Conservation (phyloP, 2,797 vertebrate species). For the Sebastiscus albofasciatus region DNA sequence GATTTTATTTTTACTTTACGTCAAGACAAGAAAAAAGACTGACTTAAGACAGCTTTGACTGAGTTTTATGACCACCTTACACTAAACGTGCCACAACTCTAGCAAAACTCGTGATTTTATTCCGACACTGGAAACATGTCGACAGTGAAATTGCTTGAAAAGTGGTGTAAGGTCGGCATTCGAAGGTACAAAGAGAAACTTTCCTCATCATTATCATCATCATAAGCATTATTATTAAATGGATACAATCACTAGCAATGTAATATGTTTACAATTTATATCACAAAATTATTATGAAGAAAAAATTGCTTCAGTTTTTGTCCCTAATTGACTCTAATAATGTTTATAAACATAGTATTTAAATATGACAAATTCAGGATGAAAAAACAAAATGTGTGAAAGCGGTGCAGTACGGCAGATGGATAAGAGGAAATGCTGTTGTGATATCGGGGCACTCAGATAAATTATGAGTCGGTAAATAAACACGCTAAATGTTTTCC, state of each 20-base stretch:
- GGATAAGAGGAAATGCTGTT: background rate
- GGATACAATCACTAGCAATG: background rate
- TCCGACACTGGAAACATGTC: too few species aligned
- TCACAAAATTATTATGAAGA: background rate
- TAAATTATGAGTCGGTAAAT: slow-evolving; percentile 21
- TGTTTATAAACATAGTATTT: background rate
- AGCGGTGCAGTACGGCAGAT: slow-evolving; percentile 5
- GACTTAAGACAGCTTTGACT: too few species aligned
- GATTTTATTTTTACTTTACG: too few species aligned
- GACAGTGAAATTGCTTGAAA: too few species aligned
- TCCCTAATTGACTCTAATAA: background rate
- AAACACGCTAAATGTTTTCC: slow-evolving; percentile 15
- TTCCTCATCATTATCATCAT: background rate
- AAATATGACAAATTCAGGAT: slow-evolving; percentile 30
- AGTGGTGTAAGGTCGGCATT: background rate
- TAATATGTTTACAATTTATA: background rate
- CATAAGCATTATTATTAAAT: slow-evolving; percentile 7
- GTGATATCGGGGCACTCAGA: background rate
- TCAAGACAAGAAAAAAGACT: too few species aligned
- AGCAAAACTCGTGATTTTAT: too few species aligned
- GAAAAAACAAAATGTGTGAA: slow-evolving; percentile 17
- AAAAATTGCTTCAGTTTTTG: slow-evolving; percentile 28
- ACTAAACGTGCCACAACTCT: too few species aligned
- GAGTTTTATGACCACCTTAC: too few species aligned
- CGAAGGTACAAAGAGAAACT: background rate